Conservation (phyloP, 2,888 invertebrate species). For the Ectemnius continuus region DNA sequence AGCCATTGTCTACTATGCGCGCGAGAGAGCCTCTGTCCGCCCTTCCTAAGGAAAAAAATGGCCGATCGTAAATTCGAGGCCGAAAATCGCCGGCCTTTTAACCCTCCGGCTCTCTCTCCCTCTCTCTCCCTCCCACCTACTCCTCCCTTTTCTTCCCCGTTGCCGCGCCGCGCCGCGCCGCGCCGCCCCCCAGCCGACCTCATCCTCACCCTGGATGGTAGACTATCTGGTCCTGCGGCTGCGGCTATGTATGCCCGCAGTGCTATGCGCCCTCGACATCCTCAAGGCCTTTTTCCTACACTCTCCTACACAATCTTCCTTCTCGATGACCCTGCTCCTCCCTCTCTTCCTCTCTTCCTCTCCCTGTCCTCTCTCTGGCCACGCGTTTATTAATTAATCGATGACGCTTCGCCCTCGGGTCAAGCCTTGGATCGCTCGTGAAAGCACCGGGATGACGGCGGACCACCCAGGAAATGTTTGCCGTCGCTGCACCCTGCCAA, state of each 20-base stretch:
- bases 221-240: not conserved
- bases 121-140: too few relatives aligned
- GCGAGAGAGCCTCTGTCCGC: slow-evolving; percentile 26
- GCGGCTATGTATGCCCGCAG: not conserved
- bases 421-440: too few relatives aligned
- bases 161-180: too few relatives aligned
- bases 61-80: slow-evolving; percentile 33
- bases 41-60: not conserved
- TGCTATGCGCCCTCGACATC: too few relatives aligned
- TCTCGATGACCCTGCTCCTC: not conserved
- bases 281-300: too few relatives aligned
- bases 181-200: not conserved
- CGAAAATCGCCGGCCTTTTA: slow-evolving; percentile 17
- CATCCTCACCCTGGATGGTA: not conserved
- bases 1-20: slow-evolving; percentile 29
- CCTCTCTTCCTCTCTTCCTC: too few relatives aligned
- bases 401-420: not conserved
- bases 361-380: not conserved
- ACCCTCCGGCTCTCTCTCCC: not conserved
- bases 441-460: too few relatives aligned
- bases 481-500: too few relatives aligned
- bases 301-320: too few relatives aligned
- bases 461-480: too few relatives aligned
- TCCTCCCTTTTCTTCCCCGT: too few relatives aligned
- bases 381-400: slow-evolving; percentile 1